Conservation (phyloP, 2,113 vertebrate genomes). For the Coptodon bakossiorum region DNA sequence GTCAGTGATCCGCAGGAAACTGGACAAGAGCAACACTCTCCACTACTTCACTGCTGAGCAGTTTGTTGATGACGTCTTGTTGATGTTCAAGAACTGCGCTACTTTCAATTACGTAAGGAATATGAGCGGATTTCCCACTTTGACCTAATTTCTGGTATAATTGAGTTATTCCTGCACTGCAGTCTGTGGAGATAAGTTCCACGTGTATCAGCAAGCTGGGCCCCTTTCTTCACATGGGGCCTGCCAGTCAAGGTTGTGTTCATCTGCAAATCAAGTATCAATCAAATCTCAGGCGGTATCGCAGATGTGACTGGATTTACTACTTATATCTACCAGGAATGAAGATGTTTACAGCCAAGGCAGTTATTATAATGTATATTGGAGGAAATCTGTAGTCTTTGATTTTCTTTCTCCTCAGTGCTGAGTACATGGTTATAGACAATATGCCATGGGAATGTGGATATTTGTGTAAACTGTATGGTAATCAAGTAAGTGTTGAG, state of each 20-base stretch:
- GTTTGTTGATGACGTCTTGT: slow-evolving; percentile 83
- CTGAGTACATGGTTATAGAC: background rate
- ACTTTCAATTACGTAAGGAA: slow-evolving; percentile 89
- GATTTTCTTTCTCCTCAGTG: background rate
- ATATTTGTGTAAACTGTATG: background rate
- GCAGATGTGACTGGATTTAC: background rate
- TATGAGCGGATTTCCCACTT: background rate
- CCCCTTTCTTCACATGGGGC: background rate
- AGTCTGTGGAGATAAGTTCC: background rate
- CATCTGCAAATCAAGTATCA: background rate
- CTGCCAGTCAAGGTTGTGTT: background rate
- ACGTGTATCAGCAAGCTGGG: background rate
- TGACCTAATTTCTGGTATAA: background rate
- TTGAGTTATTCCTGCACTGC: background rate
- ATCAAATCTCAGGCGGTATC: background rate
- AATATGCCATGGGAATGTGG: background rate
- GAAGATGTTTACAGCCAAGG: background rate
- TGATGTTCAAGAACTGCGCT: slow-evolving; percentile 94
- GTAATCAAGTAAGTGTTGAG: background rate
- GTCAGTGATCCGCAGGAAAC: slow-evolving; percentile 81
- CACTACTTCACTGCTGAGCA: slow-evolving; percentile 84
- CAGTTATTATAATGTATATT: background rate
- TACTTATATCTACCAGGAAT: background rate
- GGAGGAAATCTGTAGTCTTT: background rate
- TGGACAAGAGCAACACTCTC: slow-evolving; percentile 77